A percentile compares a stretch with the other conserved stretches of the same genome.
Evolutionary conservation across 2,113 vertebrate genomes (phyloP).

Genomic region (Orcinus orca): DNA sequence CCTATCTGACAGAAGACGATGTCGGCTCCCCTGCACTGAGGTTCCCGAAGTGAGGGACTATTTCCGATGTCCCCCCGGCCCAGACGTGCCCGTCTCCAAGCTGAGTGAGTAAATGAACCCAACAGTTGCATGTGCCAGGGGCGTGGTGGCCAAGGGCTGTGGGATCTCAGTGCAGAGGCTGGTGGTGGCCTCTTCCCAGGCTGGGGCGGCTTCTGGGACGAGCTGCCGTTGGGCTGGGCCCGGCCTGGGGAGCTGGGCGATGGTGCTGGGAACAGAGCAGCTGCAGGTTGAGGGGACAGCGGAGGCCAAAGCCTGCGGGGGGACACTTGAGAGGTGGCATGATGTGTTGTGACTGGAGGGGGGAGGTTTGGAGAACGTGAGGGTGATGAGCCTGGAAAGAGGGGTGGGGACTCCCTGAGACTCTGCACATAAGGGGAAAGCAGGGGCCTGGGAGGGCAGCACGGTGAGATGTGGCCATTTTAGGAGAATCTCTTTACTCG

Average conservation of each 20-base stretch:
- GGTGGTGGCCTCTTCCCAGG: not conserved
- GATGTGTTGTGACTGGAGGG: accelerated
- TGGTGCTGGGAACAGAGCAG: not conserved
- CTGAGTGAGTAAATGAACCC: accelerated
- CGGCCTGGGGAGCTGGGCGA: not conserved
- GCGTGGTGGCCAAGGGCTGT: accelerated
- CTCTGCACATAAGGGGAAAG: not conserved
- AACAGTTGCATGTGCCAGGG: accelerated
- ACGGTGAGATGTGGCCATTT: accelerated
- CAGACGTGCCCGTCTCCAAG: accelerated
- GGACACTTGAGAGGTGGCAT: accelerated
- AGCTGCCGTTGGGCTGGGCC: not conserved
- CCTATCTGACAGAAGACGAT: not conserved
- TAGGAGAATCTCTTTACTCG: not conserved
- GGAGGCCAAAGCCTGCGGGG: accelerated
- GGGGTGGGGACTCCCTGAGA: too few species aligned
- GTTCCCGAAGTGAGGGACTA: not conserved
- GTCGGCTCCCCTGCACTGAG: accelerated
- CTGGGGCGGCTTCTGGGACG: not conserved
- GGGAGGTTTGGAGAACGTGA: accelerated
- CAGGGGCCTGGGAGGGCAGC: not conserved
- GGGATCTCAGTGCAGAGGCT: not conserved
- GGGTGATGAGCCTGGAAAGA: not conserved
- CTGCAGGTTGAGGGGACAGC: not conserved
- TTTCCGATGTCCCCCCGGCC: accelerated